Evolutionary conservation across 2,888 invertebrate genomes (phyloP).

Genomic region (Trissolcus brochymenae): DNA sequence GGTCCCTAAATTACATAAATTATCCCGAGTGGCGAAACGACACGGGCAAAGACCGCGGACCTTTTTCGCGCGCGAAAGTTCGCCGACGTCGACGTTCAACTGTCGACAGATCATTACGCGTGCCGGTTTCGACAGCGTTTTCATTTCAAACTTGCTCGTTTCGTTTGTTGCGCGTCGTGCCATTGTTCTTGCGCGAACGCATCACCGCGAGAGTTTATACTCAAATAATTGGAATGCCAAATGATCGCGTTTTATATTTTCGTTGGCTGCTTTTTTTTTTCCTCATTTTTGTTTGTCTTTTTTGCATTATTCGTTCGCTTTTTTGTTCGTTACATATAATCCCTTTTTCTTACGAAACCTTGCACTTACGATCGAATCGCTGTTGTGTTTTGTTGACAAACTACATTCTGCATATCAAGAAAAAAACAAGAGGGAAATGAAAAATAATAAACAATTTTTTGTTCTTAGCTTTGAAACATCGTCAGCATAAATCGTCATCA

Average conservation of each 20-base stretch:
- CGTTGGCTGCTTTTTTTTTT: background rate
- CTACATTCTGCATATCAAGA: too few species aligned
- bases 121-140: slow-evolving; percentile 45
- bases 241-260: slow-evolving; percentile 9
- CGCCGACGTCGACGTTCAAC: slow-evolving; percentile 32
- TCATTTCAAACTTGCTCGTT: slow-evolving; percentile 44
- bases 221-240: slow-evolving; percentile 33
- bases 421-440: too few species aligned
- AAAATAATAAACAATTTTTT: too few species aligned
- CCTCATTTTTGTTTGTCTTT: too few species aligned
- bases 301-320: too few species aligned
- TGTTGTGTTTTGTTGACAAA: too few species aligned
- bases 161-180: slow-evolving; percentile 35
- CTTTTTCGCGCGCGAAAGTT: slow-evolving; percentile 43
- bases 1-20: slow-evolving; percentile 55
- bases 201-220: slow-evolving; percentile 29
- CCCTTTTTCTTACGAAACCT: too few species aligned
- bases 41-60: slow-evolving; percentile 39
- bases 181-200: slow-evolving; percentile 32
- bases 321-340: too few species aligned
- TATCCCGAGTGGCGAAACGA: slow-evolving; percentile 64
- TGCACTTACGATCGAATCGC: too few species aligned
- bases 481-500: slow-evolving; percentile 2
- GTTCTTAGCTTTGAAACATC: too few species aligned
- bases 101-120: slow-evolving; percentile 46